These are phyloP conservation scores for Smutsia gigantea DNA, from an alignment of 2,797 vertebrate genomes.

Conservation along the genomic window DNA sequence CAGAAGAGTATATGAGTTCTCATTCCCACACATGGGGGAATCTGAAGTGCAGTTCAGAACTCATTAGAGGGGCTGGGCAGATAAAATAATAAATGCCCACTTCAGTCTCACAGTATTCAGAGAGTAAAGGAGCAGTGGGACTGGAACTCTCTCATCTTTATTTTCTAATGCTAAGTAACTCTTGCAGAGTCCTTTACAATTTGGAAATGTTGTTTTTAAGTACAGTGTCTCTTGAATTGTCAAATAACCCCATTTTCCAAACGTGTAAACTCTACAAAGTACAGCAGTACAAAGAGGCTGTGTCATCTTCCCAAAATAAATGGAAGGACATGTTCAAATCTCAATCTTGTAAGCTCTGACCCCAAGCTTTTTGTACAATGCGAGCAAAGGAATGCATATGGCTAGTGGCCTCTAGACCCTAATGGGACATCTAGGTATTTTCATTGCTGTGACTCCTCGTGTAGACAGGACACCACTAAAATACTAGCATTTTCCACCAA, in stretches of 20 bases:
- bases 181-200: background rate
- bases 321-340: background rate
- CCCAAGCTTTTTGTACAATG: background rate
- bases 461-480: background rate
- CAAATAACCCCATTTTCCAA: constrained; percentile 43
- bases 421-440: background rate
- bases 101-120: background rate
- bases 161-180: background rate
- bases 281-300: background rate
- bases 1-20: background rate
- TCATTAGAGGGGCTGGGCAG: background rate
- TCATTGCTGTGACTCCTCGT: background rate
- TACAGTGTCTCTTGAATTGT: background rate
- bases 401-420: background rate
- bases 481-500: background rate
- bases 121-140: background rate
- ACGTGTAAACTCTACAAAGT: background rate
- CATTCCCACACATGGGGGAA: background rate
- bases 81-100: constrained; percentile 15
- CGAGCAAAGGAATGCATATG: background rate
- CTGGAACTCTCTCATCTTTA: background rate
- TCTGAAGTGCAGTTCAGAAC: background rate
- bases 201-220: constrained; percentile 51
- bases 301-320: background rate
- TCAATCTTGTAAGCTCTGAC: background rate